Base-by-base conservation (phyloP, 2,888 invertebrate genomes). In the Luperina testacea region DNA sequence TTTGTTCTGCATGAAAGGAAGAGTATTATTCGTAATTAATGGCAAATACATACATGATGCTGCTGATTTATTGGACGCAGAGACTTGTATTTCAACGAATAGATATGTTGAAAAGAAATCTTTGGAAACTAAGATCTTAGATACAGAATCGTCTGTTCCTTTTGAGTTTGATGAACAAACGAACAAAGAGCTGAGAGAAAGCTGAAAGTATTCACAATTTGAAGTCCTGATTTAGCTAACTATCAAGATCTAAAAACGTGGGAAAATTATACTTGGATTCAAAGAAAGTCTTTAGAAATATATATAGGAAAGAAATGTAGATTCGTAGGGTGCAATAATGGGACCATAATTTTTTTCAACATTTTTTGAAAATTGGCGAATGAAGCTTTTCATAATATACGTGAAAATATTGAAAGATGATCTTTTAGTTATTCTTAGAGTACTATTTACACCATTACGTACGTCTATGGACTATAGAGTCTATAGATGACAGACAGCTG, bases 141-240 rank as follows among this genome's bases (percentile, higher is more conserved):
- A 38, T 9, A 24, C 20, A n/a, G 57, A 71, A 45, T n/a, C 20
- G 32, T 67, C 20, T 63, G 32, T 57, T 57, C 1, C 70, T 71
- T 59, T 57, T 79, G 42, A 32, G 48, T n/a, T 32, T 24, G 11
- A 24, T 1, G 38, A 27, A 71, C 15, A 38, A 38, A 38, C 5
- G 64, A 71, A 76, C 57, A 84, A 76, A 73, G 70, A 80, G 38
- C 32, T 45, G 13, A 24, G 69, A 84, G 76, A 79, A 72, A 82
- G 57, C 24, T 64, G 9, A 48, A 53, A 53, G 17, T 72, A 61
- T 72, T 63, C 32, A 64, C 38, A 59, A 75, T 45, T 42, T 42
- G 15, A 48, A 61, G 24, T 72, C 32, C 70, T 74, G 51, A 59
- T 78, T 68, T 48, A 59, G 67, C 27, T 72, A 53, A 67, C 45